A percentile compares a stretch with the other conserved stretches of the same genome.
phyloP scores from a whole-genome alignment of 2,113 vertebrate species.

The Apodemus speciosus region DNA sequence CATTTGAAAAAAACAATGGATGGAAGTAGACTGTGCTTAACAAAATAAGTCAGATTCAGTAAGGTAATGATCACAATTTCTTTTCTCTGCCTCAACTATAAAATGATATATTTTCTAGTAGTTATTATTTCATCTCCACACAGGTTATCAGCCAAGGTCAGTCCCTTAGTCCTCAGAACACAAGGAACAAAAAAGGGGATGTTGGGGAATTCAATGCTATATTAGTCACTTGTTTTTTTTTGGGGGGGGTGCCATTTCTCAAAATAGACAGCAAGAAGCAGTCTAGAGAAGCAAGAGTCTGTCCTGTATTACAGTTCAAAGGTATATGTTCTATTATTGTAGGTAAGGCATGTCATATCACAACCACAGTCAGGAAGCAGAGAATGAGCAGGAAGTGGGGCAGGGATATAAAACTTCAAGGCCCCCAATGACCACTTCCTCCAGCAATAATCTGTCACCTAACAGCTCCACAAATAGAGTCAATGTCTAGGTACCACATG shows the following conservation, averaged over 20 bases:
- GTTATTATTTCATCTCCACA: neutral
- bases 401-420: no score
- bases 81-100: neutral
- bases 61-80: neutral
- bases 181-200: neutral
- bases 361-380: neutral
- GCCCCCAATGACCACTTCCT: no score
- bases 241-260: neutral
- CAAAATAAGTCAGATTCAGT: neutral
- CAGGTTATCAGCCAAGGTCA: neutral
- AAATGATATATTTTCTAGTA: neutral
- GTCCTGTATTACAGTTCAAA: neutral
- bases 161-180: neutral
- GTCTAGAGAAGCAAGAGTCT: neutral
- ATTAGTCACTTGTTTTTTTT: neutral
- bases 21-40: neutral
- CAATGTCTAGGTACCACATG: neutral
- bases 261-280: neutral
- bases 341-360: neutral
- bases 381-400: neutral
- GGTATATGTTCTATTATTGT: neutral
- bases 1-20: neutral
- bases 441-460: neutral
- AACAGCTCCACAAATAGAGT: neutral
- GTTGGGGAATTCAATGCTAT: neutral